Evolutionary conservation across 2,888 invertebrate species (phyloP), one percentile per base, ranked within the genome.

Genomic region (Drosophila aldrichi): DNA sequence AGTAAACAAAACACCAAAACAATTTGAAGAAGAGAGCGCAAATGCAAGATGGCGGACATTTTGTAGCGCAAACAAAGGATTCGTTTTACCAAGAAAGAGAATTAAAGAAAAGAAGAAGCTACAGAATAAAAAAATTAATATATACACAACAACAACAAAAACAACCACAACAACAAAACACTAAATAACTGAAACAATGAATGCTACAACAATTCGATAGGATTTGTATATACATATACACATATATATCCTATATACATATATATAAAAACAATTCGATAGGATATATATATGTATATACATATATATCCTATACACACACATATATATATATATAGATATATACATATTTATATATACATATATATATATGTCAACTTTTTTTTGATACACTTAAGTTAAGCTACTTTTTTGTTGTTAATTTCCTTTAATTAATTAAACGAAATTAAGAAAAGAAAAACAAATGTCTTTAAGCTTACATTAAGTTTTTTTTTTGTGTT

Each of bases 401-500:
- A 64, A 79, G 60, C 57, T 64, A 20, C 60, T 70, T 83, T 83
- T 82, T 71, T 79, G 81, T 82, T 82, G 73, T 77, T 70, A 73
- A 38, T 16, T 38, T 38, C 36, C 67, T 65, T 67, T 64, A 73
- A 70, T 67, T 64, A 73, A 70, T 73, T 70, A 61, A 62, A 65
- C 54, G 22, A 20, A 29, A 46, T 22, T 22, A 48, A 7, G 2
- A 43, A 43, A 12, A 20, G 18, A 40, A n/a, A 25, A 10, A 18
- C 41, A 25, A 43, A 38, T 32, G 46, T 34, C 16, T 20, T 48
- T 82, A 83, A 83, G 80, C 70, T 63, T 71, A 40, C 8, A 79
- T 71, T 81, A 85, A 83, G 36, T 38, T 75, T 85, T 85, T 48
- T 48, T 48, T 49, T 81, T 64, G 54, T 83, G 83, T 81, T 81